These are phyloP conservation scores for Phoenicopterus ruber DNA, from an alignment of 2,113 vertebrate genomes.

Conservation along the genomic window DNA sequence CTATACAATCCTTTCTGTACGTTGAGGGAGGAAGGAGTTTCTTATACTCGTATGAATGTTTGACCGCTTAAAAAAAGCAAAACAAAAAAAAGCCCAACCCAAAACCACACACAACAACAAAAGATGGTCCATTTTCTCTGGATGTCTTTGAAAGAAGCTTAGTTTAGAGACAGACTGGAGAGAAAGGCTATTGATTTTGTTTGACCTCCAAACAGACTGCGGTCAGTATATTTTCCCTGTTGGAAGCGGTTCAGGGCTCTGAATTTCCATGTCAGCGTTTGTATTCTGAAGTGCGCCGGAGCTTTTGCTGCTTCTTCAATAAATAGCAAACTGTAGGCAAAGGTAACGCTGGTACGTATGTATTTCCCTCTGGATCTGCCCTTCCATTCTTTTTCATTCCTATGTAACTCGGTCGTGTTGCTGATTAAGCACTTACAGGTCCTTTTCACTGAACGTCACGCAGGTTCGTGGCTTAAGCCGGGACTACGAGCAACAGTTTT, in stretches of 20 bases:
- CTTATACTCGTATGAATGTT: slow-evolving; percentile 11
- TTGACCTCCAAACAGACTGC: slow-evolving; percentile 66
- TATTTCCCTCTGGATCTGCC: neutral
- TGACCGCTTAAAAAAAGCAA: slow-evolving; percentile 37
- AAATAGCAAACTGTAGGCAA: neutral
- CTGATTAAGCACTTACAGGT: neutral
- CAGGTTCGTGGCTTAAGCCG: neutral
- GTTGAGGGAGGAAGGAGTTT: slow-evolving; percentile 23
- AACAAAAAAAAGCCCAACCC: slow-evolving; percentile 48
- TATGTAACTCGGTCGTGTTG: neutral
- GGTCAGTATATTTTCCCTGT: slow-evolving; percentile 51
- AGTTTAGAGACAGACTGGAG: slow-evolving; percentile 53
- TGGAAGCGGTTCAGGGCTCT: slow-evolving; percentile 46
- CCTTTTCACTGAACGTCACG: neutral
- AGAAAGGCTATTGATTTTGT: slow-evolving; percentile 65
- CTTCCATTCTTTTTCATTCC: neutral
- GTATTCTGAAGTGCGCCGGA: neutral
- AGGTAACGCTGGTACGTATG: neutral
- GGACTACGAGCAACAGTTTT: neutral
- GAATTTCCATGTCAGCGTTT: slow-evolving; percentile 37
- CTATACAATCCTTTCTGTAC: slow-evolving; percentile 30
- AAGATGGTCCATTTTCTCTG: slow-evolving; percentile 44
- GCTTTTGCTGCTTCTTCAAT: slow-evolving; percentile 49
- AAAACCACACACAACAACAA: slow-evolving; percentile 33
- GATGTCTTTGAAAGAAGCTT: slow-evolving; percentile 53